Evolutionary conservation across 1,140 invertebrate genomes (phyloP).

Genomic region (Drosophila elegans): DNA sequence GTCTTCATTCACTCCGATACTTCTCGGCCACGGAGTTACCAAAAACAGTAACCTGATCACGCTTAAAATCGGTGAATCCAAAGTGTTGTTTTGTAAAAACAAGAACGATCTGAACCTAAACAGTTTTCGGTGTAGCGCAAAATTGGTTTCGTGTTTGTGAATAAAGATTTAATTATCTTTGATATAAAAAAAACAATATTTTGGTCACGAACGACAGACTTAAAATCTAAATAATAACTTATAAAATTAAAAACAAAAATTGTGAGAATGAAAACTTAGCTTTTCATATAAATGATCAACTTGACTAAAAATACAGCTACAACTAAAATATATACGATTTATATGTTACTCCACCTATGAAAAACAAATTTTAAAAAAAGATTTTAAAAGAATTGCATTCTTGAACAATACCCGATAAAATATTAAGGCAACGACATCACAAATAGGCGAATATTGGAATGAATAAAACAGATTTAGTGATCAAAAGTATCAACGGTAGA

Average conservation of each 20-base stretch:
- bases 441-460: background rate
- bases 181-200: background rate
- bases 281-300: background rate
- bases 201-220: background rate
- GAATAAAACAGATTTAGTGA: too few species aligned
- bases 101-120: background rate
- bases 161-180: background rate
- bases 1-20: conserved; percentile 19
- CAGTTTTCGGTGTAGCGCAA: background rate
- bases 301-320: background rate
- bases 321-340: too few species aligned
- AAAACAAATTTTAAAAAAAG: background rate
- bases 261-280: background rate
- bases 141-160: conserved; percentile 20
- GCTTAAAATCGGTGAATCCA: conserved; percentile 15
- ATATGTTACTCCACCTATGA: too few species aligned
- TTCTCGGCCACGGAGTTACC: conserved; percentile 16
- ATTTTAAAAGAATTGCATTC: background rate
- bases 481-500: too few species aligned
- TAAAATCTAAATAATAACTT: background rate
- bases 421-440: background rate
- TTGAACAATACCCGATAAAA: background rate
- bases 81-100: conserved; percentile 8
- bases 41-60: conserved; percentile 22
- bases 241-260: background rate